Base-by-base conservation (phyloP, 2,888 invertebrate genomes). In the Drosophila engyochracea region DNA sequence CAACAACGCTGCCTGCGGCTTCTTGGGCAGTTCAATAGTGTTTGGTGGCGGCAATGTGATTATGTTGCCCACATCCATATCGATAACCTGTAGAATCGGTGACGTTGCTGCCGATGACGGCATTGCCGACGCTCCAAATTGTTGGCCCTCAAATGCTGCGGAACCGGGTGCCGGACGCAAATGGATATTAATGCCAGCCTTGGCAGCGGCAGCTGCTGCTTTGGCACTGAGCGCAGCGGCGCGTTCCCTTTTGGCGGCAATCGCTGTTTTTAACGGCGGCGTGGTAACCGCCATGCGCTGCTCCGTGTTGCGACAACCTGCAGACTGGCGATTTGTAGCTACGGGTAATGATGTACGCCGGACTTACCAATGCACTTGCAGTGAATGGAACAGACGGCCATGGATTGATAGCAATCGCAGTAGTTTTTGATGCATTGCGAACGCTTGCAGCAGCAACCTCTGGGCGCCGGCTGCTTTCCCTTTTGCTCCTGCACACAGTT, bases 361-460 rank as follows among this genome's bases (percentile, higher is more conserved):
- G 1, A 64, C 86, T 74, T 70, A 90, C 90, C 90, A 41, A 77
- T 41, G 49, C 87, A 87, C 10, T 88, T 90, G 61, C 87, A 87
- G 31, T 64, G 72, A 5, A 70, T 51, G 16, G 88, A 59, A 19
- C 87, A 88, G 14, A 75, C 62, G 10, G 53, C 55, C 89, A 90
- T 86, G 6, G 90, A 90, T 30, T 88, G 87, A 63, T 88, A 88
- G 68, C 87, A 88, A 41, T 88, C 87, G 74, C 87, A 88, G 44
- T 88, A 88, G 55, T 88, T 88, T 35, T 90, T 88, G 4, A 88
- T 89, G 65, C 87, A 88, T 35, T 84, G 86, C 35, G 87, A 90
- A 0, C 87, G 82, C 64, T 90, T 88, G 72, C 87, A 88, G 30
- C 79, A 79, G 54, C 87, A 88, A 5, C 87, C 87, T 6, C 76